Percentiles rank a stretch among this genome's conserved stretches.
These are phyloP conservation scores for Phrynosoma blainvillii DNA, from an alignment of 2,113 vertebrate species.

Conservation along the genomic window DNA sequence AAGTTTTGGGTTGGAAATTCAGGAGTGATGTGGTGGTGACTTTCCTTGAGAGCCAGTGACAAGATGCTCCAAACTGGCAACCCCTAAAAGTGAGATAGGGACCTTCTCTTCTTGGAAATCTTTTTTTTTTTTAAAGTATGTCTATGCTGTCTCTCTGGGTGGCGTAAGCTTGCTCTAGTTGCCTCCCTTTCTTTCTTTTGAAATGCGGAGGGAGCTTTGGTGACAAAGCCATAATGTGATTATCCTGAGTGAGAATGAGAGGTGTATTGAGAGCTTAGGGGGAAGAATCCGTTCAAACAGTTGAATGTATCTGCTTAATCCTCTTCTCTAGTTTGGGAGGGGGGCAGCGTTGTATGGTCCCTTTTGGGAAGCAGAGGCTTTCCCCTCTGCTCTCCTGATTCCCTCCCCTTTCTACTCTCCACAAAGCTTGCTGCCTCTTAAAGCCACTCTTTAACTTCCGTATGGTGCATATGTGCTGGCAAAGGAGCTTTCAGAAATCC, in stretches of 20 bases:
- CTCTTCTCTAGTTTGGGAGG: constrained; percentile 80
- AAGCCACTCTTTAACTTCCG: constrained; percentile 74
- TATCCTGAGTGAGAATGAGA: constrained; percentile 85
- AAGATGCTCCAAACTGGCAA: constrained; percentile 59
- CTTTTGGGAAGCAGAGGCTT: constrained; percentile 74
- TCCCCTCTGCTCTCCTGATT: neutral
- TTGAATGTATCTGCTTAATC: constrained; percentile 88
- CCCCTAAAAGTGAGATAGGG: constrained; percentile 72
- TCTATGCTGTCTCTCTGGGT: constrained; percentile 86
- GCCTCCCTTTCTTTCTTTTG: constrained; percentile 68
- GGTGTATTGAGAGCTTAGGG: constrained; percentile 83
- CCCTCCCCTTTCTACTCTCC: constrained; percentile 46
- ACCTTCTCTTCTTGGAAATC: constrained; percentile 59
- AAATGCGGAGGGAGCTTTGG: constrained; percentile 74
- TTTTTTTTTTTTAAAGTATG: constrained; percentile 39
- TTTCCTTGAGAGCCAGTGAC: constrained; percentile 17
- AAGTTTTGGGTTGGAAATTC: neutral
- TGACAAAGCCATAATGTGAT: constrained; percentile 95
- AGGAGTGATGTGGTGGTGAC: too few species aligned
- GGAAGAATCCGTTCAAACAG: constrained; percentile 81
- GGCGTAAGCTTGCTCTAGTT: constrained; percentile 84
- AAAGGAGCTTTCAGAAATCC: constrained; percentile 12
- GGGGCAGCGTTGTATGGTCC: constrained; percentile 76
- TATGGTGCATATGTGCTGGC: constrained; percentile 61
- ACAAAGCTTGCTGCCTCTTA: constrained; percentile 74